Evolutionary conservation across 2,113 vertebrate genomes (phyloP).

Genomic region (Microcebus ravelobensis): DNA sequence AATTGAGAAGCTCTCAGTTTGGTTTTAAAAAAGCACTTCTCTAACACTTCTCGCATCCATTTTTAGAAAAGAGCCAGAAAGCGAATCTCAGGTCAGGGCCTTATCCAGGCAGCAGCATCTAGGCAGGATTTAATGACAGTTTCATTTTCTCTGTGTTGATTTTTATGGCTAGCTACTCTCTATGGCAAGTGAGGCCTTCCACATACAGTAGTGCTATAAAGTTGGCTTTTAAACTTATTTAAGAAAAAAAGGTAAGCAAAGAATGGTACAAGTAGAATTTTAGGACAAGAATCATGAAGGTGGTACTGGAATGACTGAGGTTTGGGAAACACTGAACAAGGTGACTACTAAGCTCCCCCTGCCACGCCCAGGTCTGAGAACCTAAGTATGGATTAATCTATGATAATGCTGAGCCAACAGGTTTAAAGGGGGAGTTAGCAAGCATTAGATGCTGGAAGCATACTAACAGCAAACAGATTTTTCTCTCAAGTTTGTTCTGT

Average conservation of each 20-base stretch:
- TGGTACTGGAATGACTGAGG: background rate
- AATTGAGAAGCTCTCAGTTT: background rate
- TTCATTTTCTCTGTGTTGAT: background rate
- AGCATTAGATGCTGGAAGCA: background rate
- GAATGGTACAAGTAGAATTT: background rate
- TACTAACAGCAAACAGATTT: background rate
- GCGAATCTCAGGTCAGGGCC: background rate
- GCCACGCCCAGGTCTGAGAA: background rate
- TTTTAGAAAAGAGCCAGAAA: slow-evolving; percentile 25
- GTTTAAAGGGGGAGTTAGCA: background rate
- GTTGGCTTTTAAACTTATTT: background rate
- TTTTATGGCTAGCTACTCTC: background rate
- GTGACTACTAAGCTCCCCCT: background rate
- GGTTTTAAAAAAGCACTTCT: background rate
- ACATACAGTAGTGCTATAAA: background rate
- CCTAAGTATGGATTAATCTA: background rate
- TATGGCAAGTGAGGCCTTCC: background rate
- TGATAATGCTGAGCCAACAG: background rate
- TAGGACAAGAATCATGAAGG: background rate
- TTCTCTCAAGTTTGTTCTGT: background rate
- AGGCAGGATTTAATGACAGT: background rate
- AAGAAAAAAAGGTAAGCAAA: background rate
- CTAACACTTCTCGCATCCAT: background rate
- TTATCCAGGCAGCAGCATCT: background rate
- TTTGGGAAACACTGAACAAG: background rate